Percentiles rank a stretch among this genome's conserved stretches.
phyloP scores from a whole-genome alignment of 1,140 invertebrate genomes.

The Atta texana region DNA sequence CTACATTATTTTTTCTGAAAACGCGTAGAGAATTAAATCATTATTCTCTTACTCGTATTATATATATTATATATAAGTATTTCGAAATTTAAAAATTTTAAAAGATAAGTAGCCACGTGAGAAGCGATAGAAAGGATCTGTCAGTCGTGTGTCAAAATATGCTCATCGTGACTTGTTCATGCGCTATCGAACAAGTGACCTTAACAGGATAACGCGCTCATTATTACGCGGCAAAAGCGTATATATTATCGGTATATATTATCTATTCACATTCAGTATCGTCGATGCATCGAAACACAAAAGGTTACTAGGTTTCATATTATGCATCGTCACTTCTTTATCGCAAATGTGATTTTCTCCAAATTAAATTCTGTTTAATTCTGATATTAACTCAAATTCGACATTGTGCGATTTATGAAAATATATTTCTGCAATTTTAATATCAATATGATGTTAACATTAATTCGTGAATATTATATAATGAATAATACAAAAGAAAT shows the following conservation, averaged over 20 bases:
- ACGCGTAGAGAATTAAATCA: too few relatives aligned
- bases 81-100: neutral
- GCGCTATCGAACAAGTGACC: constrained; percentile 80
- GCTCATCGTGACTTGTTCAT: constrained; percentile 80
- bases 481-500: neutral
- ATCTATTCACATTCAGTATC: constrained; percentile 66
- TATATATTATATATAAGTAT: neutral
- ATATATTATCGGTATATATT: constrained; percentile 67
- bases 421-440: neutral
- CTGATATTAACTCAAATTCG: neutral
- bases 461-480: neutral
- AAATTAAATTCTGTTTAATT: constrained; percentile 23
- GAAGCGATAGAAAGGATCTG: constrained; percentile 57
- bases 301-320: constrained; percentile 84
- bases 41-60: too few relatives aligned
- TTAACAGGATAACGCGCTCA: constrained; percentile 79
- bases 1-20: neutral
- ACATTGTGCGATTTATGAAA: neutral
- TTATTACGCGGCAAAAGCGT: constrained; percentile 76
- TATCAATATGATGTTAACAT: neutral
- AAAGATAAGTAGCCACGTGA: neutral
- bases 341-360: constrained; percentile 54
- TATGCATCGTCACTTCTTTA: constrained; percentile 74
- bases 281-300: constrained; percentile 77
- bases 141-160: constrained; percentile 77